A percentile compares a stretch with the other conserved stretches of the same genome.
phyloP scores from a whole-genome alignment of 2,113 vertebrate genomes.

The Oryzias woworae region DNA sequence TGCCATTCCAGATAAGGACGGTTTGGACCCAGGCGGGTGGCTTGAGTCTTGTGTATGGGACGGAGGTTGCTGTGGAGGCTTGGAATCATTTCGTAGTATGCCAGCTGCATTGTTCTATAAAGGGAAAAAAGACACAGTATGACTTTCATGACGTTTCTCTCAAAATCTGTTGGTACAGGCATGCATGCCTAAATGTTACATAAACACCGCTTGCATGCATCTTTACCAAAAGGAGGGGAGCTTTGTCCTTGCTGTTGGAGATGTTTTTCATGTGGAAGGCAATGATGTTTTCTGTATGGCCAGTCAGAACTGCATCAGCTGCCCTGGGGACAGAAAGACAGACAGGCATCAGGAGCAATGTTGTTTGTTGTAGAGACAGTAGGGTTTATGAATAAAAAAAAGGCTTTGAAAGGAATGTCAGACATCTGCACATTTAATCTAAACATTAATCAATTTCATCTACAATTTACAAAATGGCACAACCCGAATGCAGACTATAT shows the following conservation, averaged over 20 bases:
- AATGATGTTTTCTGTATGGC: conserved; percentile 95
- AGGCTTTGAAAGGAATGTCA: too few species aligned
- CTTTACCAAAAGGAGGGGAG: conserved; percentile 88
- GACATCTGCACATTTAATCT: too few species aligned
- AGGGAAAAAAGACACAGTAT: conserved; percentile 35
- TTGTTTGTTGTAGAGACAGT: too few species aligned
- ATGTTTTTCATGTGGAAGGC: conserved; percentile 98
- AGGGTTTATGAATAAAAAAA: too few species aligned
- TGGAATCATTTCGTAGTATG: conserved; percentile 87
- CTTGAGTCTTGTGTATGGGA: conserved; percentile 87
- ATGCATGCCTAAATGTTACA: neutral
- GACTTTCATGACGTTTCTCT: neutral
- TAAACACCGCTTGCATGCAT: conserved; percentile 1
- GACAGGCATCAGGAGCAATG: conserved; percentile 40
- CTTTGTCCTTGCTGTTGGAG: conserved; percentile 94
- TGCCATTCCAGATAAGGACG: conserved; percentile 85
- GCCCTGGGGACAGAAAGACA: conserved; percentile 82
- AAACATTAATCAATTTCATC: too few species aligned
- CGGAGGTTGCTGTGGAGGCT: conserved; percentile 79
- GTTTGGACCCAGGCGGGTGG: conserved; percentile 88
- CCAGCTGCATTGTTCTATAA: conserved; percentile 87
- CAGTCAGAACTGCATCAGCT: conserved; percentile 95
- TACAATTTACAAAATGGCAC: too few species aligned
- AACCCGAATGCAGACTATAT: too few species aligned
- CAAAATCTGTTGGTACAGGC: neutral